phyloP scores from a whole-genome alignment of 2,113 vertebrate genomes.

The Ia io region DNA sequence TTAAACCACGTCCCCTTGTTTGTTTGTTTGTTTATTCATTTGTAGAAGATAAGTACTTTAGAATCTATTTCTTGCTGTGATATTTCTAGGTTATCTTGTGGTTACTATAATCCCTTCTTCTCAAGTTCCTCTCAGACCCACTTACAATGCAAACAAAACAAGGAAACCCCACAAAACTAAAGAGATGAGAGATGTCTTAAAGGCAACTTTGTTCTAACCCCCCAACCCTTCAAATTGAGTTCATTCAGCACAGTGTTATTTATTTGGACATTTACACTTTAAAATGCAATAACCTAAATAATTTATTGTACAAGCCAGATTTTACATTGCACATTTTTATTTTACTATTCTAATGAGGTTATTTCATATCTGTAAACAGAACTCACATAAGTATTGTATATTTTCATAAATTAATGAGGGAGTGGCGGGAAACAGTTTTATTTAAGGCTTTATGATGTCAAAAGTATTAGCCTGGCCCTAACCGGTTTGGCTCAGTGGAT shows the following conservation, averaged over 20 bases:
- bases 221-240: not conserved
- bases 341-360: not conserved
- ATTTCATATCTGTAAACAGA: not conserved
- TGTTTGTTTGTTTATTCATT: not conserved
- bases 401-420: not conserved
- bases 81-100: not conserved
- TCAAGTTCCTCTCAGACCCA: not conserved
- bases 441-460: not conserved
- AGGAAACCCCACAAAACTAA: not conserved
- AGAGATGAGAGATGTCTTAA: not conserved
- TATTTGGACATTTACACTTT: not conserved
- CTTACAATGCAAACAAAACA: not conserved
- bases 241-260: not conserved
- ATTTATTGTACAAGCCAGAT: not conserved
- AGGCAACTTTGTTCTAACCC: not conserved
- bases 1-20: not conserved
- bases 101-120: not conserved
- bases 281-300: not conserved
- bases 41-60: not conserved
- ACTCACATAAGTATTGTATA: not conserved
- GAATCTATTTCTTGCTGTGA: not conserved
- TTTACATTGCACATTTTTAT: slow-evolving; percentile 13
- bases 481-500: no score
- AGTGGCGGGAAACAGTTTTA: not conserved
- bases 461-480: not conserved